phyloP scores from a whole-genome alignment of 1,140 invertebrate species.

The Nautilus pompilius region DNA sequence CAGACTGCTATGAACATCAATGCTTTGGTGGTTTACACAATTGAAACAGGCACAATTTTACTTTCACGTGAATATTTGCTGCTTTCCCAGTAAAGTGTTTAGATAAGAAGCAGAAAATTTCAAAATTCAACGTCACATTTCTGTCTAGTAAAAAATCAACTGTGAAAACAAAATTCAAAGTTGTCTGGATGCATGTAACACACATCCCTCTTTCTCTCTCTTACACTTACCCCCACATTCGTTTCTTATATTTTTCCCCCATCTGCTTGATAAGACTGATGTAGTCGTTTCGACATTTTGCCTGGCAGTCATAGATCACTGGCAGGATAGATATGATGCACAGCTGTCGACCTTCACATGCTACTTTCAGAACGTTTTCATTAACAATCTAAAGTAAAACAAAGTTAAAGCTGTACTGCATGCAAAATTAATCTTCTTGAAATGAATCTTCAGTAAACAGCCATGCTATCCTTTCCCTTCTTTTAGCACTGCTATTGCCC shows the following conservation, averaged over 20 bases:
- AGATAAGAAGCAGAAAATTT: not conserved
- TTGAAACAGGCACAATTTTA: not conserved
- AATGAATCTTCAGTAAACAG: no score
- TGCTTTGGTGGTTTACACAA: not conserved
- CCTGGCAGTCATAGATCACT: constrained; percentile 95
- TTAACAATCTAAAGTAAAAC: constrained; percentile 53
- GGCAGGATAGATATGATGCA: constrained; percentile 94
- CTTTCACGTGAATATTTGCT: not conserved
- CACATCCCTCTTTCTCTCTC: not conserved
- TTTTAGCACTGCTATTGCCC: no score
- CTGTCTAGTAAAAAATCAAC: not conserved
- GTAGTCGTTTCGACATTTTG: constrained; percentile 89
- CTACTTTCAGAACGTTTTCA: constrained; percentile 66
- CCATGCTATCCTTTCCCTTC: no score
- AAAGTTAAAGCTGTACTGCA: no score
- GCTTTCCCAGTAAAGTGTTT: not conserved
- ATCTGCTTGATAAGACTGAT: constrained; percentile 71
- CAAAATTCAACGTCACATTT: not conserved
- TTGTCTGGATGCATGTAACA: not conserved
- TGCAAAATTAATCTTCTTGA: no score
- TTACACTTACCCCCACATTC: constrained; percentile 84
- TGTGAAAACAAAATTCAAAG: not conserved
- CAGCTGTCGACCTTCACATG: constrained; percentile 81
- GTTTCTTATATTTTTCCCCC: constrained; percentile 92
- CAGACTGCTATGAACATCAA: not conserved